Percentiles rank a stretch among this genome's conserved stretches.
Conservation (phyloP, 2,797 vertebrate genomes). For the Phoebastria nigripes region DNA sequence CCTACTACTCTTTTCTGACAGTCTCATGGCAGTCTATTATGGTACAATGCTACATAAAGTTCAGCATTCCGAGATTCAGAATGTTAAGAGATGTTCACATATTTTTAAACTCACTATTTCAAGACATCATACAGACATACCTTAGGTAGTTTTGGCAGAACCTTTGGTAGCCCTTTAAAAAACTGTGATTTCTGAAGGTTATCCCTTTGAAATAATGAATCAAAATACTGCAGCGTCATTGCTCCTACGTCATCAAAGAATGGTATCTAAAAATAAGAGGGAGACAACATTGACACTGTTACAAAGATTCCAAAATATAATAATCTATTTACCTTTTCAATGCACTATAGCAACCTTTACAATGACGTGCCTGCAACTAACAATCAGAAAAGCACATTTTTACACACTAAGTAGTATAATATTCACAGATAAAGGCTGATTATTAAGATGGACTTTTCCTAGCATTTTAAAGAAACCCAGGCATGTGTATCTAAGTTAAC, state of each 20-base stretch:
- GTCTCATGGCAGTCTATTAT: neutral
- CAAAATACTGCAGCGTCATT: conserved; percentile 95
- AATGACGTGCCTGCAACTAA: neutral
- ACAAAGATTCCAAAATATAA: neutral
- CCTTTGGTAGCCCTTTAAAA: conserved; percentile 97
- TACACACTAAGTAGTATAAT: neutral
- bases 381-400: neutral
- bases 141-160: conserved; percentile 95
- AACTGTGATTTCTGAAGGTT: conserved; percentile 99
- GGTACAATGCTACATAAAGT: neutral
- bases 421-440: neutral
- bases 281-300: neutral
- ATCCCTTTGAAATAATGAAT: conserved; percentile 97
- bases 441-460: neutral
- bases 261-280: conserved; percentile 83
- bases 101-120: neutral
- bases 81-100: neutral
- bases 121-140: conserved; percentile 67
- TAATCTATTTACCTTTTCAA: neutral
- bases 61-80: neutral
- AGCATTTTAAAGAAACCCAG: neutral
- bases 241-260: conserved; percentile 98
- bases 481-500: neutral
- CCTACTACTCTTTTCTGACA: neutral
- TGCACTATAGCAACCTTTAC: neutral